Conservation (phyloP, 2,888 invertebrate species). For the Theretra japonica region DNA sequence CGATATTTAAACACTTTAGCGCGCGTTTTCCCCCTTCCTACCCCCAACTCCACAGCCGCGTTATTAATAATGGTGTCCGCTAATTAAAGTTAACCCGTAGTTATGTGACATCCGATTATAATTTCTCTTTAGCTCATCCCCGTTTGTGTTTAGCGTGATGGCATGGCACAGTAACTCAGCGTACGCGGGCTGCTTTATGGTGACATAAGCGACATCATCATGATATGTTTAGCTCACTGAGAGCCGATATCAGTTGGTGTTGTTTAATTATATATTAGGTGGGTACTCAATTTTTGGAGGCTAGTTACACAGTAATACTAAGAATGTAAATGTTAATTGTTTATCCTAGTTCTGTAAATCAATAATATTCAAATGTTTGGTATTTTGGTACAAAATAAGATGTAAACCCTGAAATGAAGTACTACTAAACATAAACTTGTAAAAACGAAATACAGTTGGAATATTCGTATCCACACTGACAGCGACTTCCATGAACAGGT, state of each 20-base stretch:
- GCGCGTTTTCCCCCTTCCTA: background rate
- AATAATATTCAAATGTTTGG: too few species aligned
- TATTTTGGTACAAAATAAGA: too few species aligned
- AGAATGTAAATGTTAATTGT: too few species aligned
- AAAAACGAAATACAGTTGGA: too few species aligned
- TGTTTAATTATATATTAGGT: background rate
- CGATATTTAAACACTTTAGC: background rate
- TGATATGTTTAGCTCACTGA: slow-evolving; percentile 17
- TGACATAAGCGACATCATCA: slow-evolving; percentile 34
- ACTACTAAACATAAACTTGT: too few species aligned
- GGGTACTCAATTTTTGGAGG: background rate
- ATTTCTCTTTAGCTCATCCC: slow-evolving; percentile 68
- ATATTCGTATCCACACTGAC: too few species aligned
- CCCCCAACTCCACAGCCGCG: slow-evolving; percentile 32
- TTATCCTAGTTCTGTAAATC: too few species aligned
- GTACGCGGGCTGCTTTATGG: slow-evolving; percentile 47
- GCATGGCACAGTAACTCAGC: slow-evolving; percentile 43
- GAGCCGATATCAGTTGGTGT: background rate
- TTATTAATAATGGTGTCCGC: slow-evolving; percentile 60
- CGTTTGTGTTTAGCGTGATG: slow-evolving; percentile 45
- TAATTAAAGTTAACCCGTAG: slow-evolving; percentile 71
- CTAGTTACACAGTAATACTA: too few species aligned
- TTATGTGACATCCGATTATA: slow-evolving; percentile 66
- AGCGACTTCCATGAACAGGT: too few species aligned
- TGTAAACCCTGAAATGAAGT: too few species aligned